Base-by-base conservation (phyloP, 2,113 vertebrate species). In the Podiceps cristatus region DNA sequence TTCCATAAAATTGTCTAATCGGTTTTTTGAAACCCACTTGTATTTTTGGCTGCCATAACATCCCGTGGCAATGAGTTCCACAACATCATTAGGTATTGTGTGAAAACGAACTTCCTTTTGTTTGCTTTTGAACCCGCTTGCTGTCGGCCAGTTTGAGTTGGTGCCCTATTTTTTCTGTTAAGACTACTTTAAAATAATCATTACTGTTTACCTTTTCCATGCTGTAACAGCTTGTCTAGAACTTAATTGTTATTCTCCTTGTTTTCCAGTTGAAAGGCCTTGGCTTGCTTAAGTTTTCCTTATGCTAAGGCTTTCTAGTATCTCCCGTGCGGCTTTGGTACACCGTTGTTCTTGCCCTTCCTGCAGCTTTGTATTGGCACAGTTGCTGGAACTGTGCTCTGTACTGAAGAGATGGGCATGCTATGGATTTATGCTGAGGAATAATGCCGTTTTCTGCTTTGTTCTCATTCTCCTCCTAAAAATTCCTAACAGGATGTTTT, bases 1-100 rank as follows among this genome's bases (percentile, higher is more conserved):
- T 93, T 91, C 90, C 87, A 85, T 87, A 72, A 96, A 96, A 94
- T 93, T 82, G 62, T 86, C 90, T 95, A 94, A 94, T 95, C 2
- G 0, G 15, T 95, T 89, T 86, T 80, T 72, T 18, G 17, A 93
- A 92, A 93, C 66, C 84, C 90, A 93, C 95, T 97, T 96, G 85
- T 96, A 12, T 86, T 96, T 93, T 96, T 97, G 96, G 96, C 96
- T 94, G 93, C 95, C 40, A 3, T 82, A 95, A 96, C 85, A 93
- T 96, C 95, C 96, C 77, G 45, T 96, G 95, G 96, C 95, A 96
- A 20, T 75, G 90, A 93, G 96, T 95, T 96, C 77, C 87, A 96
- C 96, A 93, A 94, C 93, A 96, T 93, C 92, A 72, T 95, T 96
- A 95, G 87, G 84, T 60, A 94, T 95, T 96, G 95, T 97, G 92